These are phyloP conservation scores for Cheirogaleus medius DNA, from an alignment of 2,113 vertebrate species.

Conservation along the genomic window DNA sequence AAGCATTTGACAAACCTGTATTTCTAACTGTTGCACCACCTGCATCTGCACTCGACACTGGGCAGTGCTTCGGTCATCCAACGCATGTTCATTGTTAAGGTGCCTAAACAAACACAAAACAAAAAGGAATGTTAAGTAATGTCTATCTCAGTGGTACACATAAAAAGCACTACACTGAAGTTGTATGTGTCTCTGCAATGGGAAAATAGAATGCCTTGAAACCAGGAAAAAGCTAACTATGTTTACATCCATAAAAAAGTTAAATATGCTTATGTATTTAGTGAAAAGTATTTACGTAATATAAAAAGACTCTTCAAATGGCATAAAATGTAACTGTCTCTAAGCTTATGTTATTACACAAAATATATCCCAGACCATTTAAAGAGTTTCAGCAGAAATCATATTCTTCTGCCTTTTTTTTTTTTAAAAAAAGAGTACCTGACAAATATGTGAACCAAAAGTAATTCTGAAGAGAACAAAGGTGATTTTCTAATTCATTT, in stretches of 20 bases:
- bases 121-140: slow-evolving; percentile 28
- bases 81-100: slow-evolving; percentile 98
- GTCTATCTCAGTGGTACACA: background rate
- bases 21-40: slow-evolving; percentile 98
- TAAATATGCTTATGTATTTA: background rate
- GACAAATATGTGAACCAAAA: slow-evolving; percentile 23
- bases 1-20: slow-evolving; percentile 90
- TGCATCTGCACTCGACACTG: slow-evolving; percentile 99
- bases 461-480: slow-evolving; percentile 47
- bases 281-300: background rate
- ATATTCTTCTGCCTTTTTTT: background rate
- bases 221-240: background rate
- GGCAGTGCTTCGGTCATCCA: slow-evolving; percentile 98
- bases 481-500: slow-evolving; percentile 34
- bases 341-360: slow-evolving; percentile 17
- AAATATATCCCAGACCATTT: slow-evolving; percentile 17
- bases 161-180: background rate
- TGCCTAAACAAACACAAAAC: slow-evolving; percentile 87
- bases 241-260: background rate
- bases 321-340: background rate
- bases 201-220: background rate
- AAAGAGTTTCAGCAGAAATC: slow-evolving; percentile 10
- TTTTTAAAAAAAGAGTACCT: background rate
- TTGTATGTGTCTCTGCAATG: background rate
- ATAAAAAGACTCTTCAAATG: background rate